Percentiles rank a stretch among this genome's conserved stretches.
Conservation (phyloP, 1,140 invertebrate genomes). For the Trichonephila inaurata region DNA sequence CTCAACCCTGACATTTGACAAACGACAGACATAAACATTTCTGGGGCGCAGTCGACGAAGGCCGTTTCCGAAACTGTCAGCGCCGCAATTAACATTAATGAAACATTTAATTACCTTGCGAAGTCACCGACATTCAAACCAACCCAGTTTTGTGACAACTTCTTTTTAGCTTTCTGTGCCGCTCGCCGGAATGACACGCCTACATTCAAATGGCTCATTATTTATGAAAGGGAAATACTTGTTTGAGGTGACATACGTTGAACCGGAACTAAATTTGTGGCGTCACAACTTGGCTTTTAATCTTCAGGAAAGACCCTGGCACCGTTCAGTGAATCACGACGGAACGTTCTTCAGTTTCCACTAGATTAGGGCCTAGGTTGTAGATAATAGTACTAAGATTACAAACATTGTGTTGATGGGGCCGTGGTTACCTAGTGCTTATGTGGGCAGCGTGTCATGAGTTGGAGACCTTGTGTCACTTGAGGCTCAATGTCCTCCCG, state of each 20-base stretch:
- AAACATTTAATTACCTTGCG: neutral
- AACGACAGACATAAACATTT: neutral
- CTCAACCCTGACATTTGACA: neutral
- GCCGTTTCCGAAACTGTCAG: constrained; percentile 14
- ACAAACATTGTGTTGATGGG: too few species aligned
- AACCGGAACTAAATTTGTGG: too few species aligned
- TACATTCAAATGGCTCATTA: neutral
- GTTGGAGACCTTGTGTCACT: too few species aligned
- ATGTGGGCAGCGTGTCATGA: too few species aligned
- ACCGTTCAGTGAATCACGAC: too few species aligned
- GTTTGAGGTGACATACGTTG: neutral
- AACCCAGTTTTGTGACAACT: neutral
- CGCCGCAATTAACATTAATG: constrained; percentile 17
- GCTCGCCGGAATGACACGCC: neutral
- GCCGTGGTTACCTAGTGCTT: too few species aligned
- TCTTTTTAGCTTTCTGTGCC: neutral
- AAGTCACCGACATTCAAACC: neutral
- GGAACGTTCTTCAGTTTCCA: too few species aligned
- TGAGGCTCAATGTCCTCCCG: too few species aligned
- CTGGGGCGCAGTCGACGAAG: neutral
- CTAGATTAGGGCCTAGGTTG: too few species aligned
- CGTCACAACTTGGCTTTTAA: too few species aligned
- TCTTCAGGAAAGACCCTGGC: too few species aligned
- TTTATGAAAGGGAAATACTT: neutral
- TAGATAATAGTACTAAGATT: too few species aligned